Base-by-base conservation (phyloP, 1,140 invertebrate genomes). In the Achatina immaculata region DNA sequence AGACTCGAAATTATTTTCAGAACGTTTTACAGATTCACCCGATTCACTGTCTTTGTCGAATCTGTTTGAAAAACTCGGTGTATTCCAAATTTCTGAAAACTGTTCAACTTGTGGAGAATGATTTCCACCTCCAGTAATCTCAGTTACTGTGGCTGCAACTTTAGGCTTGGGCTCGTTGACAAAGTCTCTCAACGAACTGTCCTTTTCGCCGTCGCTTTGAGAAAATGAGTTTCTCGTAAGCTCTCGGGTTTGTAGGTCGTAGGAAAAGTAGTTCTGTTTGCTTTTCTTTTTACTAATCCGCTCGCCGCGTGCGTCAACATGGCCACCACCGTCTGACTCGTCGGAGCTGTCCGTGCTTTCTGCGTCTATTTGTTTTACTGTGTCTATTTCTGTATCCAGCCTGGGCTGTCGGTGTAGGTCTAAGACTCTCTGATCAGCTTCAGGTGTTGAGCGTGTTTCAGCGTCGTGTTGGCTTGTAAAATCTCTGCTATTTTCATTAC, bases 231-330 rank as follows among this genome's bases (percentile, higher is more conserved):
- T 9, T 55, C 51, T 11, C 51, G n/a, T 4, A 21, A 55, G n/a
- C 51, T 55, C 51, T 21, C 51, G 11, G 31, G n/a, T 62, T 62
- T 62, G 58, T 16, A 62, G 9, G 31, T 62, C 58, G 31, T 31
- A 62, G 58, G 58, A 2, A 62, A 62, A 28, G 58, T 16, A 31
- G 19, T n/a, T 62, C 4, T 62, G 28, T 62, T 62, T 28, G 16
- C 58, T 62, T 31, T 62, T 62, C 58, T 62, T 62, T n/a, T 31
- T 62, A n/a, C n/a, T 62, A n/a, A 9, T 9, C 55, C 21, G 55
- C n/a, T 11, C n/a, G n/a, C 55, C 55, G n/a, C n/a, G 58, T 62
- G 28, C 31, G 58, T 62, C 58, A 62, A 62, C 58, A 62, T 31
- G 7, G 6, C 28, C 21, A n/a, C 58, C 58, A 62, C 28, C 21